Evolutionary conservation across 2,113 vertebrate genomes (phyloP).

Genomic region (Rynchops niger): DNA sequence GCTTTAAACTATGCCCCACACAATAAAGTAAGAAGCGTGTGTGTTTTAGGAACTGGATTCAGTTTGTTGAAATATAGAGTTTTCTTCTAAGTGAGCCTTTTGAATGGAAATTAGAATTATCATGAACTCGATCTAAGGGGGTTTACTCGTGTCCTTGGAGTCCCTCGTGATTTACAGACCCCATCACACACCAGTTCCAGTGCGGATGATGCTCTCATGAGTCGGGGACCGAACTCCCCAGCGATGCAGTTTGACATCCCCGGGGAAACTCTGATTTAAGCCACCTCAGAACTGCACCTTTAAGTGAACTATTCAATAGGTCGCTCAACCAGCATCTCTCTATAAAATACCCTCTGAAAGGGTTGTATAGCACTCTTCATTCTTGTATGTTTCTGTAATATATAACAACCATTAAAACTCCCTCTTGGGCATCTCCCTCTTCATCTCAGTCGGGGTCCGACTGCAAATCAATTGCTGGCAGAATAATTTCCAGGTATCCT

Average conservation of each 20-base stretch:
- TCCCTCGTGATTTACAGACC: not conserved
- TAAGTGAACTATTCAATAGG: not conserved
- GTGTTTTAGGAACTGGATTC: not conserved
- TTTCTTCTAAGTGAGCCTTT: not conserved
- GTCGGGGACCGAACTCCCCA: not conserved
- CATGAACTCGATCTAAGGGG: no score
- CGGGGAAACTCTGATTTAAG: not conserved
- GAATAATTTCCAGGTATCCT: not conserved
- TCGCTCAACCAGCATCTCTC: not conserved
- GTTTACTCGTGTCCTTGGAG: not conserved
- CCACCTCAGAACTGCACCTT: not conserved
- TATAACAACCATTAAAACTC: accelerated
- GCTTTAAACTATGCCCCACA: not conserved
- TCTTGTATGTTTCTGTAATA: not conserved
- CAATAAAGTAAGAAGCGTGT: not conserved
- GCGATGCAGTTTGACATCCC: no score
- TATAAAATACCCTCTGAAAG: not conserved
- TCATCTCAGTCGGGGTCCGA: accelerated
- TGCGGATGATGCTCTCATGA: not conserved
- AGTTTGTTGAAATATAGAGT: not conserved
- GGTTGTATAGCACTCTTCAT: accelerated
- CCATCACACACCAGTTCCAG: not conserved
- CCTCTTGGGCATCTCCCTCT: not conserved
- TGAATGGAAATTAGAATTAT: not conserved
- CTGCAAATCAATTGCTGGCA: not conserved